Percentiles rank a stretch among this genome's conserved stretches.
phyloP scores from a whole-genome alignment of 1,140 invertebrate species.

The Venustaconcha ellipsiformis region DNA sequence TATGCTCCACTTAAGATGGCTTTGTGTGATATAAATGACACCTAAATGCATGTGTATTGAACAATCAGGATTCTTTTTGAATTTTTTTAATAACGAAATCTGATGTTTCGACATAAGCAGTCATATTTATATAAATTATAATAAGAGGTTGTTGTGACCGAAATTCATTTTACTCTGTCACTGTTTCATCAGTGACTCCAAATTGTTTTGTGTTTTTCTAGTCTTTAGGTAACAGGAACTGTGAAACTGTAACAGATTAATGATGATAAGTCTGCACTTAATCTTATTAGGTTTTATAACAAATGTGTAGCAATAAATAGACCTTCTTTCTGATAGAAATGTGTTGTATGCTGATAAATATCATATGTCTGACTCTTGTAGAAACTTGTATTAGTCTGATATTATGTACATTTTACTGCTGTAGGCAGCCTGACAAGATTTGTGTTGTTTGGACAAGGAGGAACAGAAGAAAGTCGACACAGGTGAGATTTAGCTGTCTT shows the following conservation, averaged over 20 bases:
- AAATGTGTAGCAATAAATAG: not conserved
- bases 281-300: not conserved
- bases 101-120: too few relatives aligned
- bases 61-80: too few relatives aligned
- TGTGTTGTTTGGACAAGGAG: constrained; percentile 89
- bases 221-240: too few relatives aligned
- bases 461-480: constrained; percentile 77
- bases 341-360: not conserved
- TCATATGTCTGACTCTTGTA: not conserved
- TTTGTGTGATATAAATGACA: too few relatives aligned
- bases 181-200: too few relatives aligned
- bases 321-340: not conserved
- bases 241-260: not conserved
- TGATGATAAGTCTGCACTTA: not conserved
- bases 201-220: not conserved
- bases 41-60: too few relatives aligned
- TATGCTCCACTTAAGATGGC: too few relatives aligned
- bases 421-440: constrained; percentile 89
- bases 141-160: too few relatives aligned
- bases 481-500: constrained; percentile 48
- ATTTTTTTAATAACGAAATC: too few relatives aligned
- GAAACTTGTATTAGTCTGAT: not conserved
- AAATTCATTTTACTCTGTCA: too few relatives aligned
- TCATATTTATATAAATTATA: too few relatives aligned
- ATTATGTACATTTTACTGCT: constrained; percentile 41